phyloP scores from a whole-genome alignment of 92 coral and sea anemone genomes.

The Meandrina meandrites region DNA sequence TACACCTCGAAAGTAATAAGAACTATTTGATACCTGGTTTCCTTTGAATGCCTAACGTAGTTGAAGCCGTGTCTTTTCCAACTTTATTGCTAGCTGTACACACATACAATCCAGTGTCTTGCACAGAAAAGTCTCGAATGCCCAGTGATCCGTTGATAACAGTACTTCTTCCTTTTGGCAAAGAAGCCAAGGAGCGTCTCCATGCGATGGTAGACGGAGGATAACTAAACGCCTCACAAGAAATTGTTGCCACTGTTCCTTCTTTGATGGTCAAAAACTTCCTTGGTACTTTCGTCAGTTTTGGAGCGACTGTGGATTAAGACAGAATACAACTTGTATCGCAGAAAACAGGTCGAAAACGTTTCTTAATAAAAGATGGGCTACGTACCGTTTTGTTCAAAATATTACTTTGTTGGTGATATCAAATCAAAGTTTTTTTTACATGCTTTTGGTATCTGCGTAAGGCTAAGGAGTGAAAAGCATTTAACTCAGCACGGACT shows the following conservation, averaged over 20 bases:
- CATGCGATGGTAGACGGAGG: constrained; percentile 23
- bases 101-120: constrained; percentile 13
- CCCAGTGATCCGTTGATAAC: background rate
- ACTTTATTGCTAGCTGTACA: constrained; percentile 12
- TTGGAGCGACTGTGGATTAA: background rate
- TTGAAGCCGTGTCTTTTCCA: background rate
- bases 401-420: no score
- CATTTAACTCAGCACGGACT: no score
- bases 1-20: background rate
- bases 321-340: no score
- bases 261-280: background rate
- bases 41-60: constrained; percentile 10
- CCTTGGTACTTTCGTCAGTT: background rate
- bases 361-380: no score
- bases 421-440: no score
- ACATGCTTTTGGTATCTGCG: no score
- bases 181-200: background rate
- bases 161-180: constrained; percentile 1
- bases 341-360: no score
- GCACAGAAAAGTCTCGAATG: background rate
- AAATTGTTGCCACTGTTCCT: background rate
- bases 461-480: no score
- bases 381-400: no score
- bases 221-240: constrained; percentile 13
- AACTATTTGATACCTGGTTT: background rate